phyloP scores from a whole-genome alignment of 2,797 vertebrate genomes.

The Melanotaenia trifasciata region DNA sequence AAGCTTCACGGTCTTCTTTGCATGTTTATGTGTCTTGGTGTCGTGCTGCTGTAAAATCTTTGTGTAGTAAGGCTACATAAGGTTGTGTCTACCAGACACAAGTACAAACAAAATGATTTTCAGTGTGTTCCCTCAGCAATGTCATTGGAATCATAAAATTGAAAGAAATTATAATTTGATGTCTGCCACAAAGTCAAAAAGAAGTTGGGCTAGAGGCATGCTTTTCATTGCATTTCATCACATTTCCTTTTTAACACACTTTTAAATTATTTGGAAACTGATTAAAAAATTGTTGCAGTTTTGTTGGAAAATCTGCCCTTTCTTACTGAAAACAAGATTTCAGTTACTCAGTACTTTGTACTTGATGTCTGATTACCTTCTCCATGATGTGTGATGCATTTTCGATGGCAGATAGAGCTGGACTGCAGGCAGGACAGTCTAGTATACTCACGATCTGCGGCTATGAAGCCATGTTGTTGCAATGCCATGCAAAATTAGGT shows the following conservation, averaged over 20 bases:
- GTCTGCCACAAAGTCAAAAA: not conserved
- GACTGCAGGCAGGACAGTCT: not conserved
- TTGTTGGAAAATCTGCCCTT: not conserved
- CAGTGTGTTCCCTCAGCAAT: not conserved
- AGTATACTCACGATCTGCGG: not conserved
- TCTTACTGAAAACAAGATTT: not conserved
- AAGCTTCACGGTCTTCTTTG: not conserved
- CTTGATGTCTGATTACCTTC: not conserved
- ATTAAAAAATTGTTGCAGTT: not conserved
- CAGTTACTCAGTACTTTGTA: not conserved
- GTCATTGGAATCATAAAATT: not conserved
- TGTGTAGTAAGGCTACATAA: not conserved
- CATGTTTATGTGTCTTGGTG: conserved; percentile 3
- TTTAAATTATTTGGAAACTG: not conserved
- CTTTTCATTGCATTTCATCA: not conserved
- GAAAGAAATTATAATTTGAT: not conserved
- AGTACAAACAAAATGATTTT: not conserved
- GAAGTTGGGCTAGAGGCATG: not conserved
- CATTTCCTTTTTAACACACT: not conserved
- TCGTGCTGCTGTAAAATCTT: not conserved
- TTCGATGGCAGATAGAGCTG: not conserved
- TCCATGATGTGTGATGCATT: not conserved
- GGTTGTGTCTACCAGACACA: not conserved
- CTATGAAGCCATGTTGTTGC: not conserved
- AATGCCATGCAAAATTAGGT: not conserved